Percentiles rank a stretch among this genome's conserved stretches.
Conservation (phyloP, 37 sponge, comb jelly and placozoan genomes). For the Sycon ciliatum region DNA sequence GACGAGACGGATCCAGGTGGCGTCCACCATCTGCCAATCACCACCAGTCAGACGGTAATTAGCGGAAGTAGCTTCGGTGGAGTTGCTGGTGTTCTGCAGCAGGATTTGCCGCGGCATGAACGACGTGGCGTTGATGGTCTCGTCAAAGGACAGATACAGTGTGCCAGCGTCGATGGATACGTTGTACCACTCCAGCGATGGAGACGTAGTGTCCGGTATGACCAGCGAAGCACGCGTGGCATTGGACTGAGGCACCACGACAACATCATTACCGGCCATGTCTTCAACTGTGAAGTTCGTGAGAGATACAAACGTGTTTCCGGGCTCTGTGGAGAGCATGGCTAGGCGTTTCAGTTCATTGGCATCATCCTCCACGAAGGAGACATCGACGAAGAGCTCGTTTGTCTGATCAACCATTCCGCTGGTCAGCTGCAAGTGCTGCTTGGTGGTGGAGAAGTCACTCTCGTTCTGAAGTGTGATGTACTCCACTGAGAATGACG, state of each 20-base stretch:
- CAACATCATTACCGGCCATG: conserved; percentile 49
- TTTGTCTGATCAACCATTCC: not conserved
- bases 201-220: conserved; percentile 49
- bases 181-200: conserved; percentile 44
- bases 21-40: conserved; percentile 36
- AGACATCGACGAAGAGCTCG: conserved; percentile 47
- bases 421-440: not conserved
- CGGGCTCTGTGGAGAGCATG: conserved; percentile 46
- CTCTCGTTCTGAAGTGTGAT: conserved; percentile 18
- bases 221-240: conserved; percentile 23
- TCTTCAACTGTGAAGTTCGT: conserved; percentile 46
- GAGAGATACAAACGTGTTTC: conserved; percentile 56
- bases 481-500: not conserved
- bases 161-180: conserved; percentile 45
- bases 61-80: not conserved
- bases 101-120: not conserved
- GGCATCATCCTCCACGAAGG: conserved; percentile 53
- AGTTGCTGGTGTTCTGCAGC: conserved; percentile 19
- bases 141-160: conserved; percentile 47
- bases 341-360: conserved; percentile 65
- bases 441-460: not conserved
- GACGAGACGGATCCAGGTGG: conserved; percentile 39
- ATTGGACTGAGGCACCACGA: not conserved
- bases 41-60: conserved; percentile 49
- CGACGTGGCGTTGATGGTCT: conserved; percentile 60